Percentiles rank a stretch among this genome's conserved stretches.
Conservation (phyloP, 2,113 vertebrate genomes). For the Paradoxurus hermaphroditus region DNA sequence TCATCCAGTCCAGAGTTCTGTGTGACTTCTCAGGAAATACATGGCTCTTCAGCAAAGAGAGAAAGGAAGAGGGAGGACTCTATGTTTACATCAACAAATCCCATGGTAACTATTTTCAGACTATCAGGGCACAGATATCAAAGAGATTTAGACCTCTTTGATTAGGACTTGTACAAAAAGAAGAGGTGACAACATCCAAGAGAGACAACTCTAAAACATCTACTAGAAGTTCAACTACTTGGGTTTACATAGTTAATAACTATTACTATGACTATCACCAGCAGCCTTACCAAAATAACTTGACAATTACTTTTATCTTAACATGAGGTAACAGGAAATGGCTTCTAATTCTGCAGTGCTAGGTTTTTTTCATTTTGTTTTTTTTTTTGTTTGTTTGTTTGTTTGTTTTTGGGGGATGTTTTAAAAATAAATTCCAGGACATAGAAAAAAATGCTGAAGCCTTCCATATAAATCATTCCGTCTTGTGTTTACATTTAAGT, state of each 20-base stretch:
- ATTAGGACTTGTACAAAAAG: background rate
- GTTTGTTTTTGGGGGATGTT: background rate
- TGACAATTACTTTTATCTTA: slow-evolving; percentile 45
- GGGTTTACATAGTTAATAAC: background rate
- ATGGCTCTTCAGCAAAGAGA: background rate
- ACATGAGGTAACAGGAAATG: background rate
- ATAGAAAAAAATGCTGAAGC: slow-evolving; percentile 46
- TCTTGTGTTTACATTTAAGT: slow-evolving; percentile 51
- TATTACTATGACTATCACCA: background rate
- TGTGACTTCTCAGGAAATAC: background rate
- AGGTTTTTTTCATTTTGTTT: background rate
- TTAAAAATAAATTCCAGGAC: slow-evolving; percentile 39
- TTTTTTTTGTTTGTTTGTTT: background rate
- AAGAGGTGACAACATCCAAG: background rate
- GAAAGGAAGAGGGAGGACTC: background rate
- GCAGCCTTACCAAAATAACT: background rate
- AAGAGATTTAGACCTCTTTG: background rate
- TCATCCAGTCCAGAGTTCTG: background rate
- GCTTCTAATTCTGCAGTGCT: background rate
- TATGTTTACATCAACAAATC: background rate
- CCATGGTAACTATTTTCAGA: background rate
- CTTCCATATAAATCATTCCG: slow-evolving; percentile 30
- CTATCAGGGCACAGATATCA: background rate
- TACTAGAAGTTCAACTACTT: background rate
- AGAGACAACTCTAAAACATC: slow-evolving; percentile 26